Percentiles rank a stretch among this genome's conserved stretches.
Conservation (phyloP, 2,113 vertebrate species). For the Hydropotes inermis region DNA sequence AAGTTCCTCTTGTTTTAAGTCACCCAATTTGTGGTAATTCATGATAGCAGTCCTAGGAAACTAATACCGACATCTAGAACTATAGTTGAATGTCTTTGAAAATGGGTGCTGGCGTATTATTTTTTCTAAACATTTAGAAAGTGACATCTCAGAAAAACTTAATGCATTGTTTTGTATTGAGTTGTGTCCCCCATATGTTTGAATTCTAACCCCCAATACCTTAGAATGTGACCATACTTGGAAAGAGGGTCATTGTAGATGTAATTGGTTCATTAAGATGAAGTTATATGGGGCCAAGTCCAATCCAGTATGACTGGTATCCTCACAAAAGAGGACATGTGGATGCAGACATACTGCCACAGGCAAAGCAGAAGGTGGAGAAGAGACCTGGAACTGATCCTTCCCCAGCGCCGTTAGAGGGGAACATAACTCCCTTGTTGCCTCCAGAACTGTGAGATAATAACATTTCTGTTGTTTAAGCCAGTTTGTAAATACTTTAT, state of each 20-base stretch:
- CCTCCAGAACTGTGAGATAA: neutral
- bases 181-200: neutral
- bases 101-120: neutral
- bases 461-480: neutral
- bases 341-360: neutral
- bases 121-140: neutral
- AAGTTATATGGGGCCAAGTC: neutral
- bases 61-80: neutral
- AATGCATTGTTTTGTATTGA: neutral
- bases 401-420: neutral
- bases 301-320: neutral
- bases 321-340: neutral
- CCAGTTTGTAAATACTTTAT: neutral
- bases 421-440: neutral
- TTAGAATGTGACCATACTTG: neutral
- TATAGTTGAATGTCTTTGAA: neutral
- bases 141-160: neutral
- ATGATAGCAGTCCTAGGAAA: neutral
- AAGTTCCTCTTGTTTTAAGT: neutral
- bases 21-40: neutral
- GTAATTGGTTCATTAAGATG: neutral
- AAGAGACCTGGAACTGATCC: neutral
- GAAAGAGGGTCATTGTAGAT: neutral
- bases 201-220: neutral
- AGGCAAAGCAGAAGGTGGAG: neutral